Conservation (phyloP, 2,888 invertebrate species). For the Holacanthella duospinosa region DNA sequence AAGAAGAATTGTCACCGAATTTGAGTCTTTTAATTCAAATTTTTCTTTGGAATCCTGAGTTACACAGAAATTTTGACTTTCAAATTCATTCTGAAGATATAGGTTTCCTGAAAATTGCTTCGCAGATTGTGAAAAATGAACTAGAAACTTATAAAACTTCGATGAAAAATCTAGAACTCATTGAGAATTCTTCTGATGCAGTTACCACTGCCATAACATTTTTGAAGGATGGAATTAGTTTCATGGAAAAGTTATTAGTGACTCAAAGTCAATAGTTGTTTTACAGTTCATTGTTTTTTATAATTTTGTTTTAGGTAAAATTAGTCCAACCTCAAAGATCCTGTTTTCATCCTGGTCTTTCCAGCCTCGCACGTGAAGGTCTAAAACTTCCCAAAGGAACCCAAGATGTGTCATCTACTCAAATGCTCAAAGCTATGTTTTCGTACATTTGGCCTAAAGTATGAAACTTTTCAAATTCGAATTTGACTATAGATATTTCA, state of each 20-base stretch:
- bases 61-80: conserved; percentile 11
- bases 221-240: conserved; percentile 11
- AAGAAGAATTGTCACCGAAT: conserved; percentile 29
- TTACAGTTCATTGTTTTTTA: background rate
- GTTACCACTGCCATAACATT: conserved; percentile 5
- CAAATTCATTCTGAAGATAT: conserved; percentile 3
- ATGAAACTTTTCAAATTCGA: conserved; percentile 6
- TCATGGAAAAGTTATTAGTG: background rate
- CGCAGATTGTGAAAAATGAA: conserved; percentile 13
- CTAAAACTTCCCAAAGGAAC: conserved; percentile 38
- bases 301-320: conserved; percentile 15
- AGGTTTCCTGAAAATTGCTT: conserved; percentile 10
- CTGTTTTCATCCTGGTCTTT: conserved; percentile 86
- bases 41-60: conserved; percentile 19
- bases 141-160: conserved; percentile 1
- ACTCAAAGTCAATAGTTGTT: background rate
- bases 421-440: conserved; percentile 80
- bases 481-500: background rate
- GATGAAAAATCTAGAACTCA: background rate
- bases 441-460: conserved; percentile 93
- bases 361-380: conserved; percentile 47
- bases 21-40: conserved; percentile 19
- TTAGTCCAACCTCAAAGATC: conserved; percentile 50
- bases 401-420: conserved; percentile 54
- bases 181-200: background rate